Base-by-base conservation (phyloP, 2,888 invertebrate species). In the Eurytoma californica region DNA sequence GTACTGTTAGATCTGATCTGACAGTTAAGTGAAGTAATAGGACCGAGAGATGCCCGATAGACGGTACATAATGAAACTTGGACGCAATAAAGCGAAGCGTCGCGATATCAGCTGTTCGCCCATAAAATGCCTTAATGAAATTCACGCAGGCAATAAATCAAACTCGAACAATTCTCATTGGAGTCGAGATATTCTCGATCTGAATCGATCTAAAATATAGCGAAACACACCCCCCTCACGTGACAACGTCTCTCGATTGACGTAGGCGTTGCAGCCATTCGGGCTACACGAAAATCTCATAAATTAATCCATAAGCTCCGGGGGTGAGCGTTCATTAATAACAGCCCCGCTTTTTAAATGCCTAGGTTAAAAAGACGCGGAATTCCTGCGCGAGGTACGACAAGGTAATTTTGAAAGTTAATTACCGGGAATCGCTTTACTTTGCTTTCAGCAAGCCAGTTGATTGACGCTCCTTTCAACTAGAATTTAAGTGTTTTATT, bases 111-210 rank as follows among this genome's bases (percentile, higher is more conserved):
- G 24, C 68, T 49, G 18, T 58, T 49, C 30, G 39, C 47, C 28
- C 57, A 66, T 74, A 70, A 74, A 74, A 79, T 74, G 74, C 66
- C 70, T 7, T 79, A 70, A 79, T 79, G 79, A 79, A 74, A 79
- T 79, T 79, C 74, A 74, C 60, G 14, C 55, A 13, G 51, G 51
- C 79, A 74, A 79, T 79, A 79, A 79, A 79, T 79, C 79, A 79
- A 74, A 73, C 63, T 61, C 58, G 47, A 79, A 79, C 74, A 70
- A 79, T 67, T 76, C 67, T 60, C 20, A 72, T 77, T 76, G 57
- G 30, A 28, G 3, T 14, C 72, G 55, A 13, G 47, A 67, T 65
- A 60, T 58, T 47, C 57, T 51, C 60, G 58, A 60, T 53, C 28
- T 30, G 39, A 53, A 75, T 28, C 60, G 60, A 61, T 55, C 47